Base-by-base conservation (phyloP, 2,888 invertebrate genomes). In the Hesperia comma region DNA sequence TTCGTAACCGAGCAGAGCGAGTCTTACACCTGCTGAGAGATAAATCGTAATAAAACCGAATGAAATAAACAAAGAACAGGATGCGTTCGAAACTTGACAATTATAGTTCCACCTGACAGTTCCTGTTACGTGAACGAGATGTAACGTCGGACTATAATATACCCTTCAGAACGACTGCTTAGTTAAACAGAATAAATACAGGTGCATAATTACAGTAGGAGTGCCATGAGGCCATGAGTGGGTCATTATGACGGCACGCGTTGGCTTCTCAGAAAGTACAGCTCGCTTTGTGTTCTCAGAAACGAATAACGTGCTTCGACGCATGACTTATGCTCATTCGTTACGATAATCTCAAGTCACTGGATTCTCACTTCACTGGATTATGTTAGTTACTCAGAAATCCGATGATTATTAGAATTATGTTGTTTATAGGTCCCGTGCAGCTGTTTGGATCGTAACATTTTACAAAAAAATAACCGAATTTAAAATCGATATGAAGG, bases 261-360 rank as follows among this genome's bases (percentile, higher is more conserved):
- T 72, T 57, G 71, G 61, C 73, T 81, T 81, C 79, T 74, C 69
- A 71, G 80, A 66, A 82, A 77, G 68, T 68, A 68, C 67, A 71
- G 72, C 73, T 71, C 72, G 77, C 76, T 76, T 76, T 77, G 76
- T 77, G 72, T 83, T 82, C 80, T 75, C 61, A 73, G 80, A 81
- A 82, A 71, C 70, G 77, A 79, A 77, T 79, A 73, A 76, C 72
- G 75, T 81, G 80, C 79, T 79, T 80, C 79, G 80, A 82, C 77
- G 76, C 75, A 74, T 74, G 72, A 73, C 67, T 71, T 70, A 68
- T 72, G 74, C 51, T 63, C 56, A 68, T 72, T 68, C 46, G 19
- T 19, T 17, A 40, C 26, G 63, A 55, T 63, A 55, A 56, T 49
- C 55, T 32, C 8, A 17, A 62, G 43, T 33, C 26, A 26, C 26